Base-by-base conservation (phyloP, 2,113 vertebrate species). In the Bambusicola thoracicus region DNA sequence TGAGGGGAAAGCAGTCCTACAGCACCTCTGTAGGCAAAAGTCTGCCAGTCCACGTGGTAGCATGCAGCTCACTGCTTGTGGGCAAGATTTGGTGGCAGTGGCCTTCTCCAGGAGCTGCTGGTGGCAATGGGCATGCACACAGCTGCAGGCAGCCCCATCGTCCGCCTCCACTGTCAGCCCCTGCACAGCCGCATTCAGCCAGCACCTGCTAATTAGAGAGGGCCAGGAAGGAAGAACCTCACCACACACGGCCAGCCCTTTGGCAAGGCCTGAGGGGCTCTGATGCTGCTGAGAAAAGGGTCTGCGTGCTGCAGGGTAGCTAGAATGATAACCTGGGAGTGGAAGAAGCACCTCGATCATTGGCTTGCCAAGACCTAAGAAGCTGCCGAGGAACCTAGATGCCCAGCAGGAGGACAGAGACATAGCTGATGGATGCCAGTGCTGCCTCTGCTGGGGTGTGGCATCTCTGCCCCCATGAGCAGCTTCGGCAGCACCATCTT, bases 401-500 rank as follows among this genome's bases (percentile, higher is more conserved):
- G 6, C 43, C 48, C 2, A 9, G 53, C 25, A 82, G 77, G 66
- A 89, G 67, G 51, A 17, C 5, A 4, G 29, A 48, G 32, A 44
- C 25, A 62, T 6, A n/a, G 46, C 38, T 67, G 46, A 44, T 4
- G 9, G 82, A 66, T 69, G 65, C 32, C 46, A 77, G 25, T 13
- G 16, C 53, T 74, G 81, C 62, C 48, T 63, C 43, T 0, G 0
- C 2, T 2, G 1, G 13, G 5, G 12, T 32, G 41, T 10, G 25
- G 25, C 61, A 40, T 27, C 61, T 40, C 61, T 62, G 61, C 36
- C 61, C 69, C n/a, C 1, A 3, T 16, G 4, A 19, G 43, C n/a
- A 55, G 81, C 59, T 87, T 78, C 8, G 1, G 84, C 81, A 84
- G 46, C 46, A 61, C 46, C 2, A 2, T 63, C 85, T 69, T 79